Base-by-base conservation (phyloP, 2,797 vertebrate genomes). In the Momotus momota region DNA sequence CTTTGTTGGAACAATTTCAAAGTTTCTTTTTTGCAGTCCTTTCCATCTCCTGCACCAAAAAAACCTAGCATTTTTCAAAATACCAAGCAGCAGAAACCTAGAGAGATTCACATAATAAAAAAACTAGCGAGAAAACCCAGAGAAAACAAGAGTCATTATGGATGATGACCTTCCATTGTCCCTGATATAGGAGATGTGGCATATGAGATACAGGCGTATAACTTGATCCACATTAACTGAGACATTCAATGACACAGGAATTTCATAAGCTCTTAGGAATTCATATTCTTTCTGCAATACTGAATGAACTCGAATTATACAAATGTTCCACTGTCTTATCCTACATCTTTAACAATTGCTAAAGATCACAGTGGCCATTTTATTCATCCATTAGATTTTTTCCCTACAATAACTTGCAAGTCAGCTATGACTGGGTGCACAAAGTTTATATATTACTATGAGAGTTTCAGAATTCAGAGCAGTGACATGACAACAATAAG, bases 231-330 rank as follows among this genome's bases (percentile, higher is more conserved):
- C 75, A 90, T 29, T 86, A 91, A 91, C 94, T 46, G 69, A 81
- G 77, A 67, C 86, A 92, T 48, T 95, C 90, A 94, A 43, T 78
- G 91, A 90, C 91, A 88, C 92, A 93, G 46, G 65, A 88, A 91
- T 84, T 94, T 69, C 85, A 93, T 91, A 91, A 91, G 20, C 48
- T 94, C 74, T 80, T 64, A 71, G 52, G 94, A 93, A 95, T 85
- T 92, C 43, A 70, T 58, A 80, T 67, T 71, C 79, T 91, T 94
- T 94, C 93, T 91, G 81, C 81, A 91, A 91, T 49, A 79, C 40
- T 62, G 73, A 91, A 93, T 75, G 65, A 86, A 86, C 33, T 51
- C 14, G 49, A 91, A 95, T 95, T 88, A 86, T 46, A 88, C 90
- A 74, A 46, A 86, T 90, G 85, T 85, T 89, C 71, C 20, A 25